Conservation (phyloP, 2,888 invertebrate genomes). For the Diarsia rubi region DNA sequence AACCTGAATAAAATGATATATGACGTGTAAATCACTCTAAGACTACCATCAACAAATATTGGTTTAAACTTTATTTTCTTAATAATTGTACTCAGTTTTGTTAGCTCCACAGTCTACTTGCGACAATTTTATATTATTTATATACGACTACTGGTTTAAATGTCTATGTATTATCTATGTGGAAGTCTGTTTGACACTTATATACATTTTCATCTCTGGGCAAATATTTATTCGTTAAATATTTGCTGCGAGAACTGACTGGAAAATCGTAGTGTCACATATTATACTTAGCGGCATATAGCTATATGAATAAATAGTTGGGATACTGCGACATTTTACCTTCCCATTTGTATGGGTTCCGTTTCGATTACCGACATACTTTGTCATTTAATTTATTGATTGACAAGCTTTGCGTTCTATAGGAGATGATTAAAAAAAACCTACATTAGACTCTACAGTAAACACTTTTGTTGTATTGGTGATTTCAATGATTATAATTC, state of each 20-base stretch:
- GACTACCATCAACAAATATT: constrained; percentile 58
- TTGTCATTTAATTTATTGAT: neutral
- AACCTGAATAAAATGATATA: constrained; percentile 65
- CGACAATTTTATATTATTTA: constrained; percentile 48
- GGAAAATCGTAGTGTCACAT: constrained; percentile 55
- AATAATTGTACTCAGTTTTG: constrained; percentile 47
- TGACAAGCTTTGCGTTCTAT: neutral
- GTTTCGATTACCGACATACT: constrained; percentile 3
- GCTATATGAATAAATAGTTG: neutral
- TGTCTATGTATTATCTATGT: constrained; percentile 38
- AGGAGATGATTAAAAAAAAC: neutral
- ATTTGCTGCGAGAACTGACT: constrained; percentile 64
- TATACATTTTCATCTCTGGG: constrained; percentile 67
- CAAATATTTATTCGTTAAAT: constrained; percentile 73
- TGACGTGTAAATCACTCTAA: constrained; percentile 38
- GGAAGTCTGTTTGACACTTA: constrained; percentile 54
- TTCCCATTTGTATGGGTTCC: constrained; percentile 26
- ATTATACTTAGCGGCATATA: constrained; percentile 4
- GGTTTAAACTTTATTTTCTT: constrained; percentile 48
- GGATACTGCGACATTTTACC: constrained; percentile 10
- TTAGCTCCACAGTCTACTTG: constrained; percentile 33
- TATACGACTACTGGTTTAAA: constrained; percentile 25
- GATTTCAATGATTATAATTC: no score
- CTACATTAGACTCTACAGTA: no score
- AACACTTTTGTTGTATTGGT: neutral